Conservation (phyloP, 2,797 vertebrate genomes). For the Eulemur rubriventer region DNA sequence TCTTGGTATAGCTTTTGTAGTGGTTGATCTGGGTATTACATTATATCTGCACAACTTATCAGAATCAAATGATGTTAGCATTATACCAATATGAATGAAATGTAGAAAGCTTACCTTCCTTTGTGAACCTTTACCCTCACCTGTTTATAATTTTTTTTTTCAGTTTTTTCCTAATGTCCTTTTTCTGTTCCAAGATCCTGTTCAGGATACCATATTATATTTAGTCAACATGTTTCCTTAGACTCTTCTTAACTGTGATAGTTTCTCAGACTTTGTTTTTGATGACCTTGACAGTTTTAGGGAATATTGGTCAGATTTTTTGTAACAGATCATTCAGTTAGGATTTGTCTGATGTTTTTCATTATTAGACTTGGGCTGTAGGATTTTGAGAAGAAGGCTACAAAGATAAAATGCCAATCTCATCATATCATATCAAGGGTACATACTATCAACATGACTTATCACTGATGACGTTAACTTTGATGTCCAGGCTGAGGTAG, state of each 20-base stretch:
- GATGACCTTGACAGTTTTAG: neutral
- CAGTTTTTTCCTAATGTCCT: neutral
- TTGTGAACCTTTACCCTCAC: neutral
- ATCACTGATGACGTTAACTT: neutral
- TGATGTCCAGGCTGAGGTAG: neutral
- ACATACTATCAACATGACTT: neutral
- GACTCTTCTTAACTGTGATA: neutral
- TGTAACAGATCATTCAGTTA: neutral
- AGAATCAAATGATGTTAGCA: neutral
- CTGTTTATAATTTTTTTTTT: neutral
- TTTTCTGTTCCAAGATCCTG: neutral
- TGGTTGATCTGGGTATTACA: neutral
- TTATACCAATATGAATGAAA: neutral
- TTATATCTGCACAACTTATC: neutral
- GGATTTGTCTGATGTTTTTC: neutral
- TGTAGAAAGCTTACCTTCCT: neutral
- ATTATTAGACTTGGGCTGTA: neutral
- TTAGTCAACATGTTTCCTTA: neutral
- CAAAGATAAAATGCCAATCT: neutral
- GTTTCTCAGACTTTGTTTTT: conserved; percentile 1
- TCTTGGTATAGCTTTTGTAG: too few relatives aligned
- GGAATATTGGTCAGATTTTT: neutral
- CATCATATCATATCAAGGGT: neutral
- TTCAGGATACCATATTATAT: neutral
- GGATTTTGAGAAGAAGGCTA: neutral